Evolutionary conservation across 2,797 vertebrate species (phyloP), one percentile per base, ranked within the genome.

Genomic region (Valencia hispanica): DNA sequence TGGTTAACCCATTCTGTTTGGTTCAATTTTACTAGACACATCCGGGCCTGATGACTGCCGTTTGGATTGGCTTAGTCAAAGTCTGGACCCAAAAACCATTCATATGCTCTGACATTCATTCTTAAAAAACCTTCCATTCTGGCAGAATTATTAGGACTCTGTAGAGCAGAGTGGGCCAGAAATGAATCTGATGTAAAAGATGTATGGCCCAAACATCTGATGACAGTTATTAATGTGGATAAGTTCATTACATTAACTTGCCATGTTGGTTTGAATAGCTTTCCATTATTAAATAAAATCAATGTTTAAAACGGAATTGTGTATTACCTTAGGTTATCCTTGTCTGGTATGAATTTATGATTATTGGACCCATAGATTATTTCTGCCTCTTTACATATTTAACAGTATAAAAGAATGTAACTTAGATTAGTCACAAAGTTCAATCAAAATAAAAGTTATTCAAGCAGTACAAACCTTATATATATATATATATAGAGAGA

Each of bases 381-480:
- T 76, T 83, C 50, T 75, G 47, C 68, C 22, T 63, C 30, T 41
- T 69, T 34, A 68, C 9, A 12, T 63, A 59, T 10, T 59, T 59
- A 59, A 59, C 55, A 17, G 27, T 22, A 2, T 39, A 34, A 63
- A 63, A n/a, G 8, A 36, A 12, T 55, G 39, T 48, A 72, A 68
- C 12, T 50, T n/a, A 25, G 50, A 36, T 34, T 25, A 48, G 45
- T 32, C 18, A n/a, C 36, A 25, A 34, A 57, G 50, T 39, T 71
- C 22, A n/a, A 15, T 20, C 30, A 59, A 59, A 59, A 59, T 5
- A 18, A 65, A 59, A 59, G 27, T 57, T 30, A 32, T 32, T 32
- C 7, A 18, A 32, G 57, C 27, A 59, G 30, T 30, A 27, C 17
- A 18, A 61, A 32, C 2, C 27, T 32, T 34, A 34, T 17, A 4